Base-by-base conservation (phyloP, 2,113 vertebrate species). In the Ondatra zibethicus region DNA sequence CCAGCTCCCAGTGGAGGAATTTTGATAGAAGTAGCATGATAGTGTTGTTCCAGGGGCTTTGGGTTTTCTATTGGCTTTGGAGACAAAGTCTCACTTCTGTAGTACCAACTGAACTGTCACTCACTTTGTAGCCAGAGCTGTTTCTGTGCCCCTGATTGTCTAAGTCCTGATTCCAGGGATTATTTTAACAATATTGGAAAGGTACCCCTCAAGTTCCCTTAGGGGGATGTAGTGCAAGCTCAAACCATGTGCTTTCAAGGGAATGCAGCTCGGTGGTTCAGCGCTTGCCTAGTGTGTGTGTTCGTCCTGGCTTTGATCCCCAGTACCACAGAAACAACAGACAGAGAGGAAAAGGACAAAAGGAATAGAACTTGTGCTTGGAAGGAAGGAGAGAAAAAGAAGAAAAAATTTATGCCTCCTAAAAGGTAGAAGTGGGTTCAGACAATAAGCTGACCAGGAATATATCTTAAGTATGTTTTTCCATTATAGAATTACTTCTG, bases 161-260 rank as follows among this genome's bases (percentile, higher is more conserved):
- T 47, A 80, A 73, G 61, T 73, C 50, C 31, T 42, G 36, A 65
- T 45, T 21, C 86, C 89, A 68, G 72, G 39, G 73, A 77, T 39
- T 68, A 68, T 58, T 86, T 76, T 80, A 92, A 77, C 82, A 65
- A 45, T 65, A 12, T 82, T 92, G 68, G 70, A 36, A 93, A 93
- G 93, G 39, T 65, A 33, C 27, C 36, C 27, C 16, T 89, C 39
- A 66, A 58, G 42, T 85, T 80, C 82, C 47, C 68, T 85, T 89
- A 93, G 55, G 82, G 77, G 39, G 36, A n/a, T 21, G 39, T 27
- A 55, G 11, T 39, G 39, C 25, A 82, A 27, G 25, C n/a, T 87
- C 5, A 27, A 76, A 36, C 61, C 52, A 16, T 11, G 13, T 70
- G 33, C 47, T 80, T 33, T 31, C n/a, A 63, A 19, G 33, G 42